Evolutionary conservation across 1,140 invertebrate genomes (phyloP).

Genomic region (Ruditapes philippinarum): DNA sequence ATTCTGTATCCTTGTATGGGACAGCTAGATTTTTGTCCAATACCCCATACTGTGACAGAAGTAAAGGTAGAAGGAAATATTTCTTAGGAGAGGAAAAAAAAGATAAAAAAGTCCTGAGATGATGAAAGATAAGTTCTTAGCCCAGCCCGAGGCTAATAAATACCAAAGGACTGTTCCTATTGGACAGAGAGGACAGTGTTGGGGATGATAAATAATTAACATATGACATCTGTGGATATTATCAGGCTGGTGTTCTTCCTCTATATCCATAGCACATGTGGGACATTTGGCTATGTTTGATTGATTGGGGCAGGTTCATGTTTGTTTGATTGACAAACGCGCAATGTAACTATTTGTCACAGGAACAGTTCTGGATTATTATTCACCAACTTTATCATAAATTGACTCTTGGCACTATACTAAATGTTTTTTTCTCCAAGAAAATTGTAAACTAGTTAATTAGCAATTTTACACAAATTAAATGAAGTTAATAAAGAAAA

Average conservation of each 20-base stretch:
- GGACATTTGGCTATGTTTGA: conserved; percentile 54
- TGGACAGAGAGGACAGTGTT: conserved; percentile 43
- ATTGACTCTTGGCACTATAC: background rate
- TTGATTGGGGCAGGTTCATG: conserved; percentile 55
- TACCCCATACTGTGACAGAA: conserved; percentile 34
- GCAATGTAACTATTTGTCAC: conserved; percentile 46
- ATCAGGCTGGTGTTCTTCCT: conserved; percentile 15
- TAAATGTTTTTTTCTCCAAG: too few species aligned
- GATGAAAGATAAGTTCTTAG: background rate
- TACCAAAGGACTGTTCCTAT: conserved; percentile 19
- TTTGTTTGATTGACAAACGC: conserved; percentile 47
- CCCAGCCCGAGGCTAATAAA: conserved; percentile 24
- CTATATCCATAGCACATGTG: conserved; percentile 42
- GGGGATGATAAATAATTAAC: conserved; percentile 56
- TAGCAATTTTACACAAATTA: background rate
- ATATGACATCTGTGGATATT: conserved; percentile 49
- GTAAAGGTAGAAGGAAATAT: background rate
- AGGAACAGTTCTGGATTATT: conserved; percentile 27
- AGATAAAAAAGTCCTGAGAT: background rate
- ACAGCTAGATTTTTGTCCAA: conserved; percentile 26
- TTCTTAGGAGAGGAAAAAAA: background rate
- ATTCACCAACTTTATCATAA: background rate
- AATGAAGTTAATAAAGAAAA: background rate
- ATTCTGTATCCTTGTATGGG: background rate
- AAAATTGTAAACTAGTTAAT: background rate